These are phyloP conservation scores for Diachrysia chrysitis DNA, from an alignment of 2,888 invertebrate genomes.

Conservation along the genomic window DNA sequence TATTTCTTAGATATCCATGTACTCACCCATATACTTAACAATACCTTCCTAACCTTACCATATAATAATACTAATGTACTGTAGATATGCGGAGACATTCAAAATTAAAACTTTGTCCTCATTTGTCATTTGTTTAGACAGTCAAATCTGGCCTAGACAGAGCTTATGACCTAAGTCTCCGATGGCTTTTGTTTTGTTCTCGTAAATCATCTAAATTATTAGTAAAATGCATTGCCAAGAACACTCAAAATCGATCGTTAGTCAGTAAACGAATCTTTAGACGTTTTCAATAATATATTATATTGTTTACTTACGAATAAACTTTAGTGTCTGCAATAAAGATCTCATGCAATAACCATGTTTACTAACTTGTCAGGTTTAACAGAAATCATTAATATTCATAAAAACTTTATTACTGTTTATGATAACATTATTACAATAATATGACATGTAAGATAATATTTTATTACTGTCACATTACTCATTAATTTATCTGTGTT, in stretches of 20 bases:
- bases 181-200: neutral
- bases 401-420: constrained; percentile 29
- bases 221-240: neutral
- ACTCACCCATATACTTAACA: too few relatives aligned
- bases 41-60: too few relatives aligned
- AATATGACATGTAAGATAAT: constrained; percentile 23
- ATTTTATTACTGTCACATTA: constrained; percentile 19
- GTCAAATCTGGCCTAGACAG: neutral
- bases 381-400: constrained; percentile 22
- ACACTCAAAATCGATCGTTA: neutral
- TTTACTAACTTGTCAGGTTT: constrained; percentile 17
- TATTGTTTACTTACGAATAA: constrained; percentile 21
- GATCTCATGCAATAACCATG: constrained; percentile 27
- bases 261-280: neutral
- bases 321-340: constrained; percentile 16
- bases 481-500: constrained; percentile 26
- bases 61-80: too few relatives aligned
- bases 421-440: constrained; percentile 28
- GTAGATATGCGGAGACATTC: too few relatives aligned
- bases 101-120: too few relatives aligned
- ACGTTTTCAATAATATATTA: neutral
- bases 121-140: neutral
- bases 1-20: neutral
- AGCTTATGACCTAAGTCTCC: neutral
- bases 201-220: neutral